Evolutionary conservation across 1,140 invertebrate species (phyloP), one percentile per base, ranked within the genome.

Genomic region (Atta colombica): DNA sequence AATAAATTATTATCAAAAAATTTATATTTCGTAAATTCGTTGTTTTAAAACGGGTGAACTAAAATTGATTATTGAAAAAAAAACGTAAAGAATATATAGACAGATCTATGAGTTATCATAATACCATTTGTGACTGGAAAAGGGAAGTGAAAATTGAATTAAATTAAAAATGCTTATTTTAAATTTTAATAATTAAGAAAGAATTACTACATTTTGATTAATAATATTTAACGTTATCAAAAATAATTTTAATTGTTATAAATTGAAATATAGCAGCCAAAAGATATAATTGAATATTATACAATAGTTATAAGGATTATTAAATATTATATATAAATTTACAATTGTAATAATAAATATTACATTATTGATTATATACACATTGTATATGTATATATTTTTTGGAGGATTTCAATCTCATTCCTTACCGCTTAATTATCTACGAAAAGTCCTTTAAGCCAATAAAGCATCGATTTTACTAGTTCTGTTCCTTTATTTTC

Each of bases 391-490:
- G 8, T 60, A 65, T 65, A 35, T n/a, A 45, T 68, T 49, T 45
- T 45, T 45, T 45, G 45, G 2, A 65, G 28, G 0, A 3, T 35
- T 35, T 35, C 31, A 35, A 35, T 35, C 31, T 5, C 1, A 45
- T 82, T 82, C 12, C 10, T 71, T 45, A 25, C 3, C 14, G 12
- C 39, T 75, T 31, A 71, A 25, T 72, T 8, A 21, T 28, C 3
- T 31, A 35, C 6, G 21, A 92, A 74, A 61, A 93, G 55, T 16
- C 88, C 61, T 77, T 87, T 93, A n/a, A 94, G 8, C 86, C 91
- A 93, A 49, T 90, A 58, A 8, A 94, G 55, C 18, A 93, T 39
- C 66, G 49, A 88, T 69, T 88, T 91, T 6, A 92, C 12, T 21
- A 92, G 35, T 51, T 90, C 82, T 21, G 88, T 88, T 21, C 86